phyloP scores from a whole-genome alignment of 2,113 vertebrate species.

The Hippocampus mohnikei region DNA sequence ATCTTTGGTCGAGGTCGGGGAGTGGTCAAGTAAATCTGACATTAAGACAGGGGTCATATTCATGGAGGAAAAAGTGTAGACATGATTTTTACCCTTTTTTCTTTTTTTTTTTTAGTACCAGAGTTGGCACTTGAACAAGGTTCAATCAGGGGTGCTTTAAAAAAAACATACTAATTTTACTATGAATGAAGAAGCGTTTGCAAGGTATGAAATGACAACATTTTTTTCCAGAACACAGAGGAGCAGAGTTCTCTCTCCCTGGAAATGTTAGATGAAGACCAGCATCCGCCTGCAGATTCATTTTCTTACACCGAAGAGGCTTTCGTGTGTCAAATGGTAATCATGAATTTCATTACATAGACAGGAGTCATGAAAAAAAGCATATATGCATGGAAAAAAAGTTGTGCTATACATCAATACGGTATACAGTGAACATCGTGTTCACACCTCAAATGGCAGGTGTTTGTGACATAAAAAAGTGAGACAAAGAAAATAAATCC shows the following conservation, averaged over 20 bases:
- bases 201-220: neutral
- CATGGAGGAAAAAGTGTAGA: too few species aligned
- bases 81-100: too few species aligned
- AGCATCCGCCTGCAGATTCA: neutral
- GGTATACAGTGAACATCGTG: too few species aligned
- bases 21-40: too few species aligned
- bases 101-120: too few species aligned
- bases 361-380: neutral
- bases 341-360: neutral
- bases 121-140: too few species aligned
- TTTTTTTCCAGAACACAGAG: neutral
- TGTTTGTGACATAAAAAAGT: too few species aligned
- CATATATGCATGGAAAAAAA: neutral
- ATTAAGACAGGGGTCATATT: too few species aligned
- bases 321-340: slow-evolving; percentile 1
- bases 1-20: too few species aligned
- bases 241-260: neutral
- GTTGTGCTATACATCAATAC: too few species aligned
- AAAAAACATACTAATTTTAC: neutral
- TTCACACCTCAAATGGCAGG: too few species aligned
- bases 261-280: neutral
- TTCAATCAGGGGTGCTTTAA: too few species aligned
- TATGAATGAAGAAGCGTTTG: neutral
- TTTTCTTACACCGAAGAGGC: neutral
- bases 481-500: neutral